Evolutionary conservation across 2,113 vertebrate genomes (phyloP).

Genomic region (Bucco capensis): DNA sequence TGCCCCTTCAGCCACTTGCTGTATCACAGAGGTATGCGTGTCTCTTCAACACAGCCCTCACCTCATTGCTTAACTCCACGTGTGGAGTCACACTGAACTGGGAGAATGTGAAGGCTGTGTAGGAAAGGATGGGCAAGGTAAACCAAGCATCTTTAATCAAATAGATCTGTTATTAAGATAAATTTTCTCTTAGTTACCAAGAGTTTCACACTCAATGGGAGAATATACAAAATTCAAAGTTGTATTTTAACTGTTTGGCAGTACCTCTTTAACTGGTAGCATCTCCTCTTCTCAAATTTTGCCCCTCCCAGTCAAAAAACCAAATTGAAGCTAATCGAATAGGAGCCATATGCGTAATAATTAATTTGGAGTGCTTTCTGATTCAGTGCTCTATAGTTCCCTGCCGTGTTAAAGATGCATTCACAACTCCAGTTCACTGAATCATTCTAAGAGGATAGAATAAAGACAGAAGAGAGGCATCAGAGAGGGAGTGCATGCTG

Average conservation of each 20-base stretch:
- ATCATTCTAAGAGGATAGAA: slow-evolving; percentile 28
- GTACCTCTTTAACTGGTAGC: slow-evolving; percentile 32
- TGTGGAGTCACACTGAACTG: not conserved
- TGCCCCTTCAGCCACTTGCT: not conserved
- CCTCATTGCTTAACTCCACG: accelerated
- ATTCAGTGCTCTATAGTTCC: slow-evolving; percentile 32
- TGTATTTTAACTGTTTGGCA: not conserved
- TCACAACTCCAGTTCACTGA: slow-evolving; percentile 39
- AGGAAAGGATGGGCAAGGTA: not conserved
- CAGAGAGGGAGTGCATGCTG: slow-evolving; percentile 14
- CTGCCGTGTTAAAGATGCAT: slow-evolving; percentile 31
- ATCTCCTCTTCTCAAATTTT: slow-evolving; percentile 32
- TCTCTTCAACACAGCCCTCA: not conserved
- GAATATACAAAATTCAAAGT: not conserved
- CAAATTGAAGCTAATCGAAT: slow-evolving; percentile 59
- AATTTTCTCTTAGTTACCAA: not conserved
- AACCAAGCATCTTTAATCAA: not conserved
- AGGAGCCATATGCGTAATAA: slow-evolving; percentile 56
- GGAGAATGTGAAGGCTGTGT: not conserved
- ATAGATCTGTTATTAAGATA: not conserved
- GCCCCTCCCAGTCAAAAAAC: slow-evolving; percentile 42
- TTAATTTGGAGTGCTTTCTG: slow-evolving; percentile 50
- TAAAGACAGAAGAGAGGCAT: slow-evolving; percentile 35
- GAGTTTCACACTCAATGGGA: not conserved
- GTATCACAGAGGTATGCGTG: accelerated